A percentile compares a stretch with the other conserved stretches of the same genome.
Conservation (phyloP, 2,113 vertebrate species). For the Ceuthmochares aereus region DNA sequence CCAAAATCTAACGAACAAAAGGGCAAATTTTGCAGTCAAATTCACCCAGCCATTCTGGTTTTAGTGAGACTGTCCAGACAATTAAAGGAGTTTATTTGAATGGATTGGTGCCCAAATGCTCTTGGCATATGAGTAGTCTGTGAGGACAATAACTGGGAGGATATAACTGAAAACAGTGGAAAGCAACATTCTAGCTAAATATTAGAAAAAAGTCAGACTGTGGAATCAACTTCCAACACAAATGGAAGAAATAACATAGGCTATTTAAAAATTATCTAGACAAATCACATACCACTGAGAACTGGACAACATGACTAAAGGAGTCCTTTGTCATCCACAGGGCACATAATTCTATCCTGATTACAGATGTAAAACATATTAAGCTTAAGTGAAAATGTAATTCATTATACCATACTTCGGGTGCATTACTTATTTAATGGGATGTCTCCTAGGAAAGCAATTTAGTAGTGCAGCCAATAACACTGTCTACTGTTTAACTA, state of each 20-base stretch:
- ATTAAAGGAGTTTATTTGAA: neutral
- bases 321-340: neutral
- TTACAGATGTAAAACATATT: constrained; percentile 27
- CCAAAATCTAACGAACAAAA: neutral
- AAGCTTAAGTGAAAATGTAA: constrained; percentile 39
- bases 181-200: neutral
- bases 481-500: constrained; percentile 33
- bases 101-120: neutral
- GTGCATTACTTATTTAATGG: constrained; percentile 37
- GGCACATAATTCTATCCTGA: neutral
- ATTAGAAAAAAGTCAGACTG: neutral
- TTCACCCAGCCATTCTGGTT: neutral
- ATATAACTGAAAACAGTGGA: neutral
- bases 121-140: neutral
- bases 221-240: neutral
- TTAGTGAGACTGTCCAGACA: neutral
- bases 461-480: constrained; percentile 44
- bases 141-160: neutral
- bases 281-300: neutral
- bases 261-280: neutral
- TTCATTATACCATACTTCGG: constrained; percentile 22
- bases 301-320: neutral
- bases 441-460: constrained; percentile 55
- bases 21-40: neutral
- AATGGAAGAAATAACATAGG: neutral